Evolutionary conservation across 2,113 vertebrate genomes (phyloP), one percentile per base, ranked within the genome.

Genomic region (Mixornis gularis): DNA sequence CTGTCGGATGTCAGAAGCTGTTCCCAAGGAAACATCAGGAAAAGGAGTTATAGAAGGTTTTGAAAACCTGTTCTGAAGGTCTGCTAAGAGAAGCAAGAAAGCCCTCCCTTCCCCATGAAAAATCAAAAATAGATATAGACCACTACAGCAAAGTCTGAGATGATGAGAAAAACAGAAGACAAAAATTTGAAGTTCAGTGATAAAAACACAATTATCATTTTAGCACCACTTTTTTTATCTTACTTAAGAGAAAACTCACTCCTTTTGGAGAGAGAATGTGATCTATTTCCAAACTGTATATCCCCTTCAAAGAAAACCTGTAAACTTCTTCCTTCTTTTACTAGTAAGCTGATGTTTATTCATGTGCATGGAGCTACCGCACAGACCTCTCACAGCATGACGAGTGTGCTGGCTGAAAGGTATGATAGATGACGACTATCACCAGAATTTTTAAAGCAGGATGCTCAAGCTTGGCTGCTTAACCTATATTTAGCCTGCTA

Each of bases 401-500:
- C 2, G n/a, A 72, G 87, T 14, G 81, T 2, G 29, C 88, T 80
- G 79, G 82, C 83, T 93, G 92, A 95, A 95, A 95, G 95, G 93
- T 80, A 93, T 89, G 92, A 93, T 66, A 80, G 87, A 89, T 92
- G 93, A 95, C 18, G 40, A 95, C 92, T 86, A 93, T 64, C 46
- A 5, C 92, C 87, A 87, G 93, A 34, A 87, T 90, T 94, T 95
- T 94, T 94, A 95, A 95, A 87, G 92, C 85, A 85, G 93, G 79
- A 94, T 93, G 90, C 94, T 94, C 72, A 73, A 63, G 93, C 76
- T 80, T 92, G 92, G 90, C 92, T 94, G 92, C 88, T 95, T 93
- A 95, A 92, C 88, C 92, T 96, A 93, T 95, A 96, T 95, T 96
- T 94, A 95, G 93, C 92, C 85, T 90, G 82, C 92, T 94, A 94